Conservation (phyloP, 2,888 invertebrate species). For the Drosophila sordidula region DNA sequence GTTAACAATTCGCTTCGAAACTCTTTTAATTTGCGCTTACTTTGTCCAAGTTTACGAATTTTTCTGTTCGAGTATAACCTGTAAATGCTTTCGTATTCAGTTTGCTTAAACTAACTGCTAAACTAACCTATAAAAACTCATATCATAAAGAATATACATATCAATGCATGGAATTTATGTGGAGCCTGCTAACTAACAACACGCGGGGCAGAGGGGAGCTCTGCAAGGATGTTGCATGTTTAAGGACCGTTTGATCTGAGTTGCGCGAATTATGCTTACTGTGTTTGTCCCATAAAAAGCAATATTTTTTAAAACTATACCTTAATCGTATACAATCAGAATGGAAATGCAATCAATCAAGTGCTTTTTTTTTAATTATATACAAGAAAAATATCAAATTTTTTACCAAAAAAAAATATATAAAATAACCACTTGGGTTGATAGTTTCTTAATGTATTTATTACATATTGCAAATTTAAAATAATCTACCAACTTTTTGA, state of each 20-base stretch:
- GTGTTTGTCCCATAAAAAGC: constrained; percentile 43
- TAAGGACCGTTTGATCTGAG: constrained; percentile 6
- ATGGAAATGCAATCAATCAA: constrained; percentile 40
- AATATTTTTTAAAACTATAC: constrained; percentile 13
- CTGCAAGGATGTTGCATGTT: constrained; percentile 43
- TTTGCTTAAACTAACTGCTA: constrained; percentile 55
- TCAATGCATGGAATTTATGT: constrained; percentile 40
- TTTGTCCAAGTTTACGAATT: constrained; percentile 26
- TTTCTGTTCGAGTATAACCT: constrained; percentile 38
- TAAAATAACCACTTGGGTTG: no score
- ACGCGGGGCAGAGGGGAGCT: constrained; percentile 1
- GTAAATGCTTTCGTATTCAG: constrained; percentile 40
- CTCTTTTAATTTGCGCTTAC: constrained; percentile 51
- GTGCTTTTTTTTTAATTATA: background rate
- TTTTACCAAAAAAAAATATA: no score
- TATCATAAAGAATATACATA: constrained; percentile 13
- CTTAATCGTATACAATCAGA: constrained; percentile 11
- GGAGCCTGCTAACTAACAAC: constrained; percentile 44
- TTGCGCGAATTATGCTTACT: constrained; percentile 36
- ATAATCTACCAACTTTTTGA: background rate
- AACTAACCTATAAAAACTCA: constrained; percentile 46
- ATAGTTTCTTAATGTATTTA: no score
- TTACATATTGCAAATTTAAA: no score
- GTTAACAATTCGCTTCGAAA: constrained; percentile 30
- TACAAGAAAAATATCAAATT: no score